Evolutionary conservation across 2,888 invertebrate genomes (phyloP).

Genomic region (Helleia helle): DNA sequence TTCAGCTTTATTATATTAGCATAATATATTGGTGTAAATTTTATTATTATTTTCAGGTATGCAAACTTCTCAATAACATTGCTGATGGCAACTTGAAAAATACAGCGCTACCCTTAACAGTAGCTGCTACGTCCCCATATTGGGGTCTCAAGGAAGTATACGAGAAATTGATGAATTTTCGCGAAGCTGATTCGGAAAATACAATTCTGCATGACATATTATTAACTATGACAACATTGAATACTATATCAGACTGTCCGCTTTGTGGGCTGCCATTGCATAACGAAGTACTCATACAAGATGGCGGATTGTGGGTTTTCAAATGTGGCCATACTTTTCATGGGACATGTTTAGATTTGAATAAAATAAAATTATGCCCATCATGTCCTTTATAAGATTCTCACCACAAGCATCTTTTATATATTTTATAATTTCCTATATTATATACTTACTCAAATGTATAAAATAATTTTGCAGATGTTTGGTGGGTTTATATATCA

Average conservation of each 20-base stretch:
- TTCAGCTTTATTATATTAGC: too few relatives aligned
- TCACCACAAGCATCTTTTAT: background rate
- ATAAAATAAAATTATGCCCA: conserved; percentile 64
- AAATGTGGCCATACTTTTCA: conserved; percentile 78
- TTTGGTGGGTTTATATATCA: too few relatives aligned
- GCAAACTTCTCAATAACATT: conserved; percentile 43
- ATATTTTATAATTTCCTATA: too few relatives aligned
- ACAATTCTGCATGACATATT: conserved; percentile 35
- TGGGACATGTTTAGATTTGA: conserved; percentile 73
- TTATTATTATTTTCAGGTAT: conserved; percentile 46
- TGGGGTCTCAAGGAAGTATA: conserved; percentile 67
- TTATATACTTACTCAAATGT: too few relatives aligned
- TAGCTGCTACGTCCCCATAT: conserved; percentile 50
- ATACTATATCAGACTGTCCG: conserved; percentile 50
- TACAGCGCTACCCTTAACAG: conserved; percentile 52
- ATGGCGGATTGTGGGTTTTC: conserved; percentile 76
- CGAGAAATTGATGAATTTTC: conserved; percentile 20
- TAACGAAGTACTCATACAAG: conserved; percentile 72
- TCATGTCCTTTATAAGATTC: conserved; percentile 34
- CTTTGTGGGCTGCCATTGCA: conserved; percentile 75
- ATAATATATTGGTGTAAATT: too few relatives aligned
- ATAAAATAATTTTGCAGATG: too few relatives aligned
- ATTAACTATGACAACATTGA: conserved; percentile 32
- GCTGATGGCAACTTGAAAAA: conserved; percentile 41
- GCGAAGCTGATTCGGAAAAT: conserved; percentile 21